A percentile compares a stretch with the other conserved stretches of the same genome.
These are phyloP conservation scores for Daboia siamensis DNA, from an alignment of 2,113 vertebrate genomes.

Conservation along the genomic window DNA sequence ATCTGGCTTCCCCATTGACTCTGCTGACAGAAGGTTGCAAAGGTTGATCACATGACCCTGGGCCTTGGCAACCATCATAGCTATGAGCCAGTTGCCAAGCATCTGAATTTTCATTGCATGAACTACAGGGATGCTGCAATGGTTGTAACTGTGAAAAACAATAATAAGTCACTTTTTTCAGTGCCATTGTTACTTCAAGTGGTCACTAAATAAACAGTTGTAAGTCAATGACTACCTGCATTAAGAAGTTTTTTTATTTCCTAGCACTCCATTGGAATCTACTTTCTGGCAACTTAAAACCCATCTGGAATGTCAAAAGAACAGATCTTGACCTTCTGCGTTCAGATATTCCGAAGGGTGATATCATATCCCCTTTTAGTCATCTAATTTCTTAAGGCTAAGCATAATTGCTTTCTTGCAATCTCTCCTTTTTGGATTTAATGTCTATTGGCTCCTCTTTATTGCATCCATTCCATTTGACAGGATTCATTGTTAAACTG, in stretches of 20 bases:
- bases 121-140: neutral
- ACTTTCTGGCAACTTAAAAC: neutral
- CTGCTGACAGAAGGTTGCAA: neutral
- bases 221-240: neutral
- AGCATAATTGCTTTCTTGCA: neutral
- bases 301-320: neutral
- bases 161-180: neutral
- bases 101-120: neutral
- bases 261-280: neutral
- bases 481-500: neutral
- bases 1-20: neutral
- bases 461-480: neutral
- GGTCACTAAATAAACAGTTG: neutral
- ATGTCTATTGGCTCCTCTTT: neutral
- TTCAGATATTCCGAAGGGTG: neutral
- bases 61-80: neutral
- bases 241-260: neutral
- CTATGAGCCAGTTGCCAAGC: neutral
- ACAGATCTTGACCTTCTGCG: neutral
- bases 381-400: neutral
- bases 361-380: neutral
- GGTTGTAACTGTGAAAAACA: neutral
- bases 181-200: neutral
- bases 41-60: neutral
- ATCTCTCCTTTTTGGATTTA: neutral